These are phyloP conservation scores for Latrodectus elegans DNA, from an alignment of 2,888 invertebrate species.

Conservation along the genomic window DNA sequence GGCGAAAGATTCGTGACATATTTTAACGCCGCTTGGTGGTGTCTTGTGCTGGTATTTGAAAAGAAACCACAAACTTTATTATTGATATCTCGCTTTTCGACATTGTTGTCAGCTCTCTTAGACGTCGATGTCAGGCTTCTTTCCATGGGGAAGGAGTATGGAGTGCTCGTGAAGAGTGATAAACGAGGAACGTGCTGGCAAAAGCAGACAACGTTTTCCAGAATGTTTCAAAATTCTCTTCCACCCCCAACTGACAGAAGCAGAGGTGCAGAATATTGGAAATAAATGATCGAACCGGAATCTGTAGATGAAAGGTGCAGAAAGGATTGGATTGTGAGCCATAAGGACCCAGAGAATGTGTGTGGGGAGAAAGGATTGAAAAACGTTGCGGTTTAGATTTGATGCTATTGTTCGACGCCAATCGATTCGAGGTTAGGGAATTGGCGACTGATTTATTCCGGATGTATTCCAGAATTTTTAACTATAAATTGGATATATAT, in stretches of 20 bases:
- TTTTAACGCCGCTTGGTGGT: too few species aligned
- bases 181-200: not conserved
- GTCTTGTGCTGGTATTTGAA: too few species aligned
- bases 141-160: not conserved
- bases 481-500: not conserved
- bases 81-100: not conserved
- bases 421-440: too few species aligned
- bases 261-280: not conserved
- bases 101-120: not conserved
- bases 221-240: slow-evolving; percentile 1
- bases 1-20: too few species aligned
- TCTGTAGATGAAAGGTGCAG: too few species aligned
- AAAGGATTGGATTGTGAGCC: too few species aligned
- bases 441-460: too few species aligned
- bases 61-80: not conserved
- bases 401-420: too few species aligned
- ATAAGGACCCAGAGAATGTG: too few species aligned
- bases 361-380: too few species aligned
- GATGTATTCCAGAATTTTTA: not conserved
- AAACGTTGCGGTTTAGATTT: too few species aligned
- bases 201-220: not conserved
- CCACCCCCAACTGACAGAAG: not conserved
- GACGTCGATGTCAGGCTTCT: not conserved
- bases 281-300: not conserved
- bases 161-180: not conserved